Conservation (phyloP, 2,113 vertebrate genomes). For the Excalfactoria chinensis region DNA sequence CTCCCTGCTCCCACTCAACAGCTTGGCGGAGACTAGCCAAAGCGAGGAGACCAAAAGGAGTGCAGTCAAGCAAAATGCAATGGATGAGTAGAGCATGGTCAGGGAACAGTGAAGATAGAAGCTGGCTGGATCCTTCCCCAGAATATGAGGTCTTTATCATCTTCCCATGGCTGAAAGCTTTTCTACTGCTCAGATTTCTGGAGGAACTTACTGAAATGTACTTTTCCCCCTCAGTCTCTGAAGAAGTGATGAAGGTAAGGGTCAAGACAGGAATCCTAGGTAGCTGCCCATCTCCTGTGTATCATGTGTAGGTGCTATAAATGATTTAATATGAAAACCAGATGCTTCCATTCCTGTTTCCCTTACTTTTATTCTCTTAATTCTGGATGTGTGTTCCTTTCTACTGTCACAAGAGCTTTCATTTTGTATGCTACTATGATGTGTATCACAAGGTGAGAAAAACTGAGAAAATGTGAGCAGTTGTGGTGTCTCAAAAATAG, state of each 20-base stretch:
- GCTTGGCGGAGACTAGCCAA: not conserved
- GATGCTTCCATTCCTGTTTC: not conserved
- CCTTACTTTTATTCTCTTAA: not conserved
- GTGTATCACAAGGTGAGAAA: not conserved
- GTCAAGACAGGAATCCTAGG: not conserved
- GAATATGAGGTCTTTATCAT: not conserved
- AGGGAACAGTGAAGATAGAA: not conserved
- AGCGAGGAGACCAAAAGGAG: not conserved
- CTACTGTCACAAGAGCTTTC: not conserved
- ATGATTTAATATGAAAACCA: not conserved
- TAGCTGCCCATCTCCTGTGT: not conserved
- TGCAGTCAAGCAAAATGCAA: rapidly evolving
- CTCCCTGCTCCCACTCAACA: not conserved
- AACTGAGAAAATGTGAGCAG: not conserved
- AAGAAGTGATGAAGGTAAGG: not conserved
- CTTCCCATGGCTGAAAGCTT: not conserved
- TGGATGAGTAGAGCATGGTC: not conserved
- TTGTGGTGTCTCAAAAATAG: not conserved
- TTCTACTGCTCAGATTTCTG: not conserved
- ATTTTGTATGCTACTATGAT: rapidly evolving
- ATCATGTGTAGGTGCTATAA: not conserved
- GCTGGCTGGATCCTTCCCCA: not conserved
- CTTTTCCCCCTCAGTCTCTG: not conserved
- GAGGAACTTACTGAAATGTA: not conserved
- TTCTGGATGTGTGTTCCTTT: not conserved